Evolutionary conservation across 2,888 invertebrate species (phyloP).

Genomic region (Fabriciana adippe): DNA sequence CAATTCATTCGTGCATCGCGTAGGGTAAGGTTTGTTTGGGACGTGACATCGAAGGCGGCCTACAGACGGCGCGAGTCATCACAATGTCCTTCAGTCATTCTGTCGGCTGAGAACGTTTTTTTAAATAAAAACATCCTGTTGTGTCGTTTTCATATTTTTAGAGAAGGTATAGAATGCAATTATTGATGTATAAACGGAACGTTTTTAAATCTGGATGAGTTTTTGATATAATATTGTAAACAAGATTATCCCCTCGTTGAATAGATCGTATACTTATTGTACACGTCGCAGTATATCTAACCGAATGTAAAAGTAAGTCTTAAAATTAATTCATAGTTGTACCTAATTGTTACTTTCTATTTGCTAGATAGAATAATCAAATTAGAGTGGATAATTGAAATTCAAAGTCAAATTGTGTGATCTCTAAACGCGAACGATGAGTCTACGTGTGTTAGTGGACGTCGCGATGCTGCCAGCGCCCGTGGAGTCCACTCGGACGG

Average conservation of each 20-base stretch:
- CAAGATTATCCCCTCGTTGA: constrained; percentile 72
- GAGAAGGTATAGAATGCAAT: constrained; percentile 67
- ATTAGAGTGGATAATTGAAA: constrained; percentile 75
- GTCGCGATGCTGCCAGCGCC: constrained; percentile 16
- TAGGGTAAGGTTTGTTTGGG: constrained; percentile 44
- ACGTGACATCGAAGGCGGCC: too few species aligned
- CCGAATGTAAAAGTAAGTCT: constrained; percentile 67
- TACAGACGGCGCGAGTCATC: too few species aligned
- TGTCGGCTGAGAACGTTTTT: constrained; percentile 64
- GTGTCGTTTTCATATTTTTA: constrained; percentile 80
- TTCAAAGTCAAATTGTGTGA: constrained; percentile 68
- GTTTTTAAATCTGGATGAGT: constrained; percentile 60
- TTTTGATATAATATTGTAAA: constrained; percentile 73
- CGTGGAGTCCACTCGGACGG: constrained; percentile 9
- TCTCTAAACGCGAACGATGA: constrained; percentile 53
- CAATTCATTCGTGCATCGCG: constrained; percentile 51
- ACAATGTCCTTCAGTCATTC: too few species aligned
- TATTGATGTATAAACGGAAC: constrained; percentile 62
- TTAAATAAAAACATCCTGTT: constrained; percentile 56
- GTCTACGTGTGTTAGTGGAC: constrained; percentile 44
- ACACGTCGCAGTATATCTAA: constrained; percentile 66
- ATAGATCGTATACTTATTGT: constrained; percentile 70
- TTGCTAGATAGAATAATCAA: constrained; percentile 82
- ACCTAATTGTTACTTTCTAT: constrained; percentile 82
- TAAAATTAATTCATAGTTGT: constrained; percentile 70